Evolutionary conservation across 2,113 vertebrate species (phyloP).

Genomic region (Phrynosoma blainvillii): DNA sequence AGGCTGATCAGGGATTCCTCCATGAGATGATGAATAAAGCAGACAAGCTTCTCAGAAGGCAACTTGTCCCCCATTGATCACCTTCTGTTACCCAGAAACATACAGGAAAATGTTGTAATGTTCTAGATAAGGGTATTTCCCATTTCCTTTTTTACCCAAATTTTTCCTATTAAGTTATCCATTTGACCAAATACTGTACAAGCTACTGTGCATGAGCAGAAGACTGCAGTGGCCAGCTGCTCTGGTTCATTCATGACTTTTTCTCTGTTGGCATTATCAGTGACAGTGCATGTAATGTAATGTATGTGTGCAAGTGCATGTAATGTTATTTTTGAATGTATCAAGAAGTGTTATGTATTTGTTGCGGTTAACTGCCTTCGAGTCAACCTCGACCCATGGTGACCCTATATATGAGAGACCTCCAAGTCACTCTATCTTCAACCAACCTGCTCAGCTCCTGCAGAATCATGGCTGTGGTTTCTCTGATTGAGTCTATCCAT

Average conservation of each 20-base stretch:
- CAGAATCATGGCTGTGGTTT: too few species aligned
- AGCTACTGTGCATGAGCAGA: background rate
- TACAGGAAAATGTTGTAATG: background rate
- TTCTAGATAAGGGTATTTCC: background rate
- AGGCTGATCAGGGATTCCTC: background rate
- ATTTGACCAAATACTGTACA: background rate
- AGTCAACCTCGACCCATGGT: too few species aligned
- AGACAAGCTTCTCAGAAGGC: background rate
- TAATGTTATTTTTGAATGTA: background rate
- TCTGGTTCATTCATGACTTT: background rate
- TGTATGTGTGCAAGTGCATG: background rate
- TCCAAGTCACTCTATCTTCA: too few species aligned
- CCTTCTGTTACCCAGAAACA: background rate
- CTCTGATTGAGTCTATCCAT: too few species aligned
- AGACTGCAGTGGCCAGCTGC: background rate
- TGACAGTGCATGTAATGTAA: background rate
- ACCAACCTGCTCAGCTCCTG: too few species aligned
- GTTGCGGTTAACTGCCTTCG: too few species aligned
- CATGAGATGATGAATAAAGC: background rate
- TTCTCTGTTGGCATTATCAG: background rate
- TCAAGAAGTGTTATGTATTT: too few species aligned
- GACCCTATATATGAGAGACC: too few species aligned
- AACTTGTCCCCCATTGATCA: background rate
- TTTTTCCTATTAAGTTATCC: background rate
- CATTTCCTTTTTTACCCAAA: background rate